phyloP scores from a whole-genome alignment of 1,140 invertebrate genomes.

The Drosophila miranda region DNA sequence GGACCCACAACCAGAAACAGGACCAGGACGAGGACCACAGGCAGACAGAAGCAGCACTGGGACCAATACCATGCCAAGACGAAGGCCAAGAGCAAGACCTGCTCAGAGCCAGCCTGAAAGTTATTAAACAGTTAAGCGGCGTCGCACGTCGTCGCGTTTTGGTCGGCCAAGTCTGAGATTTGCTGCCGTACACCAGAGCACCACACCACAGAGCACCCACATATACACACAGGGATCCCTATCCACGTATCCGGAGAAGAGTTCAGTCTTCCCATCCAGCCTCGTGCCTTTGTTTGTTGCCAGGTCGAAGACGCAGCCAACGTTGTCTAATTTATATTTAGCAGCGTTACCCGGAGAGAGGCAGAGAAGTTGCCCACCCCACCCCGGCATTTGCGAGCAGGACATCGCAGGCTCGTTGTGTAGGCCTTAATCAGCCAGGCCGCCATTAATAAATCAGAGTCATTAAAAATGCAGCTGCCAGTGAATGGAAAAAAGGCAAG shows the following conservation, averaged over 20 bases:
- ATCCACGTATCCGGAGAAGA: conserved; percentile 44
- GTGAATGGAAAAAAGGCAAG: conserved; percentile 50
- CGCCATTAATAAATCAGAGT: conserved; percentile 82
- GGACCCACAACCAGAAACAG: conserved; percentile 40
- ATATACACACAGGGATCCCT: conserved; percentile 14
- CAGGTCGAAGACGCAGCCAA: conserved; percentile 64
- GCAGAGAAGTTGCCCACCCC: neutral
- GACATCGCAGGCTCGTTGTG: conserved; percentile 13
- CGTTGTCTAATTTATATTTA: conserved; percentile 73
- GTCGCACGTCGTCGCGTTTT: conserved; percentile 75
- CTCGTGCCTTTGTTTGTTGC: conserved; percentile 41
- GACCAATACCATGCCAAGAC: neutral
- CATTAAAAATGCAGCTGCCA: conserved; percentile 81
- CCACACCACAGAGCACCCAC: conserved; percentile 8
- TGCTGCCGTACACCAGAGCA: neutral
- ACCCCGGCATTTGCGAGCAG: neutral
- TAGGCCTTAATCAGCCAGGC: conserved; percentile 77
- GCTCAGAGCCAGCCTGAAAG: conserved; percentile 53
- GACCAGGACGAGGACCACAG: neutral
- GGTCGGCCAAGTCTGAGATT: conserved; percentile 56
- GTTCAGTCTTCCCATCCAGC: conserved; percentile 26
- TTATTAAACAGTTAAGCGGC: conserved; percentile 79
- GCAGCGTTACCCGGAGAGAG: conserved; percentile 31
- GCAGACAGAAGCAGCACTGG: conserved; percentile 12
- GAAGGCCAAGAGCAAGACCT: conserved; percentile 28